A percentile compares a stretch with the other conserved stretches of the same genome.
Evolutionary conservation across 37 sponge, comb jelly and placozoan genomes (phyloP).

Genomic region (Haliclona indistincta): DNA sequence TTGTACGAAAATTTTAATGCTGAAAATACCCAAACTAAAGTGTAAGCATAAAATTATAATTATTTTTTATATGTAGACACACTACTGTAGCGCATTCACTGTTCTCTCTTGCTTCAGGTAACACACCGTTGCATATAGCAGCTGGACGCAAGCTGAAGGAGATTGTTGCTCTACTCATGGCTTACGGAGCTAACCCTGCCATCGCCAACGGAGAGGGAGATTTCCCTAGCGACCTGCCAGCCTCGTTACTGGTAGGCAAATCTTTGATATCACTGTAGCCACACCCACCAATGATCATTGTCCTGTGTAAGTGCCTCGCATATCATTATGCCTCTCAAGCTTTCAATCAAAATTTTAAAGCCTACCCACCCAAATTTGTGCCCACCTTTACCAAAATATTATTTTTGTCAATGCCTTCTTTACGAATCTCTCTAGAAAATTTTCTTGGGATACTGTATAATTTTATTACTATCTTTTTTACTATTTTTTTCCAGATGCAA

Average conservation of each 20-base stretch:
- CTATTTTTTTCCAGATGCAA: constrained; percentile 43
- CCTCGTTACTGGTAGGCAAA: constrained; percentile 57
- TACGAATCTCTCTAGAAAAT: no score
- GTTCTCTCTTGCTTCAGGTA: constrained; percentile 36
- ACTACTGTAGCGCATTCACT: no score
- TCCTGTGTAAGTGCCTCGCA: background rate
- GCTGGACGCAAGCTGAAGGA: constrained; percentile 83
- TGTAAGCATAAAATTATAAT: no score
- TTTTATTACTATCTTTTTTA: background rate
- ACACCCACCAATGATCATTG: background rate
- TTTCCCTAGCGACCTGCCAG: constrained; percentile 76
- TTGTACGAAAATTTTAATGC: no score
- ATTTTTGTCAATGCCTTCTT: no score
- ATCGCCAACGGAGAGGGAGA: constrained; percentile 83
- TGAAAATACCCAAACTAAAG: no score
- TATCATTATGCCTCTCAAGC: background rate
- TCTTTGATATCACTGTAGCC: background rate
- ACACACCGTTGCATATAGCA: constrained; percentile 88
- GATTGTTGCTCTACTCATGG: constrained; percentile 85
- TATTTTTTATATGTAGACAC: no score
- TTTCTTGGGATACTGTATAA: background rate
- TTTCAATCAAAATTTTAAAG: no score
- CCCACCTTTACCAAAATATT: no score
- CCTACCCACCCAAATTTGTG: no score
- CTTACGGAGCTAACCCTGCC: constrained; percentile 83